phyloP scores from a whole-genome alignment of 2,888 invertebrate species.

The Eupeodes latifasciatus region DNA sequence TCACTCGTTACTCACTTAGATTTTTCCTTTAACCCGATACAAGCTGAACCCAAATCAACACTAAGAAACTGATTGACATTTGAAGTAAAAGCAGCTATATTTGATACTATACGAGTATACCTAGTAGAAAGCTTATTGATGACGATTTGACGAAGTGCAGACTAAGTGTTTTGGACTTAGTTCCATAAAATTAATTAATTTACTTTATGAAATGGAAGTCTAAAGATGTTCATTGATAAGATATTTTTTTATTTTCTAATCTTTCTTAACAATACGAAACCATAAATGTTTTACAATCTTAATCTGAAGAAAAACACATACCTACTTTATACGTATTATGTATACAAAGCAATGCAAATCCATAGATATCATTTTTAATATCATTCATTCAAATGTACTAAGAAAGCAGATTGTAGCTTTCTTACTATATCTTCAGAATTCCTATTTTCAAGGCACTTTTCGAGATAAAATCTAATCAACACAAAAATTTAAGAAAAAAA shows the following conservation, averaged over 20 bases:
- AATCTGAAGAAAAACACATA: background rate
- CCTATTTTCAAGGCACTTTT: background rate
- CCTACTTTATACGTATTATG: no score
- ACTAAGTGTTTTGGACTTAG: background rate
- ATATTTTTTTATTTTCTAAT: background rate
- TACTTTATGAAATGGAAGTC: background rate
- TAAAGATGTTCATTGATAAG: slow-evolving; percentile 24
- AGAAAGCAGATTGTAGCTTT: background rate
- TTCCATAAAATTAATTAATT: slow-evolving; percentile 11
- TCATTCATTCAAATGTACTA: background rate
- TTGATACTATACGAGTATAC: no score
- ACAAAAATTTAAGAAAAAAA: no score
- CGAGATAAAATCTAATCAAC: background rate
- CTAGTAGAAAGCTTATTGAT: background rate
- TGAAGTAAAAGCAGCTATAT: background rate
- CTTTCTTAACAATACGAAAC: background rate
- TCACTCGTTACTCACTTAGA: background rate
- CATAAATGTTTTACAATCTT: background rate
- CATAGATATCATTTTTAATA: background rate
- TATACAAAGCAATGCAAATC: background rate
- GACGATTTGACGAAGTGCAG: background rate
- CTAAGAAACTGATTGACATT: background rate
- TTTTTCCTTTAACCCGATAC: background rate
- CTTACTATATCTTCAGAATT: background rate
- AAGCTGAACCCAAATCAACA: background rate